Evolutionary conservation across 2,888 invertebrate species (phyloP).

Genomic region (Romanomermis culicivorax): DNA sequence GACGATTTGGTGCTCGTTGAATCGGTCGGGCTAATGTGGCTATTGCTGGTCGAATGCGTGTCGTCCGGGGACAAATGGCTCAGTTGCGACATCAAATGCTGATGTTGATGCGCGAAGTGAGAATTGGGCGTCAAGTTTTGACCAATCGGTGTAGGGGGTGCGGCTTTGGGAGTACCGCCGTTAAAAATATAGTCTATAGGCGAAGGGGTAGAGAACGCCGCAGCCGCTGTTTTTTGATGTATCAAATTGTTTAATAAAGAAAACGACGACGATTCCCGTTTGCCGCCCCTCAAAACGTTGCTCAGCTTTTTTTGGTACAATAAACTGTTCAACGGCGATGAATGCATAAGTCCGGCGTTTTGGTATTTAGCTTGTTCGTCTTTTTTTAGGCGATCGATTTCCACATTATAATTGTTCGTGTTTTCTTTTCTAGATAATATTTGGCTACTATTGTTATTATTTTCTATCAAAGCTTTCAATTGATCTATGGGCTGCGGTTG

Average conservation of each 20-base stretch:
- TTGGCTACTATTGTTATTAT: too few species aligned
- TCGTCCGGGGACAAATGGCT: not conserved
- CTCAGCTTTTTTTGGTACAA: conserved; percentile 12
- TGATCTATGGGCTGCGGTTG: too few species aligned
- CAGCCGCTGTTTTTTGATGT: conserved; percentile 11
- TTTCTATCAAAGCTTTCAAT: too few species aligned
- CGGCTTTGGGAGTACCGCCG: not conserved
- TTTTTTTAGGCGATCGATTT: too few species aligned
- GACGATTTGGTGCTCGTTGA: not conserved
- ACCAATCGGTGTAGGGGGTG: not conserved
- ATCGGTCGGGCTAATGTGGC: not conserved
- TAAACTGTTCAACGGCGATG: conserved; percentile 11
- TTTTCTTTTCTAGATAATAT: too few species aligned
- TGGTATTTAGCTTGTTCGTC: too few species aligned
- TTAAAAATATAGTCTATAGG: not conserved
- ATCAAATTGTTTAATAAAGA: not conserved
- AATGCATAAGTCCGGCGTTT: too few species aligned
- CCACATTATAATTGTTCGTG: too few species aligned
- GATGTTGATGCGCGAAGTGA: not conserved
- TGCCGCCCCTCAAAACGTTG: not conserved
- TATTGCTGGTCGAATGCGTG: not conserved
- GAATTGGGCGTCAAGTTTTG: too few species aligned
- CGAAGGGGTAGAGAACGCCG: not conserved
- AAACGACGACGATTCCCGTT: not conserved
- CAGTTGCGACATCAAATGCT: not conserved